Base-by-base conservation (phyloP, 2,888 invertebrate genomes). In the Bibio marci region DNA sequence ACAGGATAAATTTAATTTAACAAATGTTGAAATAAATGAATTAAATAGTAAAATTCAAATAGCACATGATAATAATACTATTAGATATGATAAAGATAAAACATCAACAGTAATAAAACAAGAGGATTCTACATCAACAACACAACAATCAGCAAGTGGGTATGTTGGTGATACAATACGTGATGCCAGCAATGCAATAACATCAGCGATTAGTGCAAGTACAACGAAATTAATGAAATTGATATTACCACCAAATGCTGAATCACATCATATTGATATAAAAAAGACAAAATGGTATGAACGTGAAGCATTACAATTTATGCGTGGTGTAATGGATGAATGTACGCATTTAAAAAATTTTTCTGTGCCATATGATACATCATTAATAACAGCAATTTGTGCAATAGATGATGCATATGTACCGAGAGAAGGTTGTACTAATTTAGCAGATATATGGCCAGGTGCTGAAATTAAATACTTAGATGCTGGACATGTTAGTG, bases 271-370 rank as follows among this genome's bases (percentile, higher is more conserved):
- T 72, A 71, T 70, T 55, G 67, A 71, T 49, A 69, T 69, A 50
- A 64, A 60, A 38, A 70, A 71, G 54, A 72, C 71, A 39, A 78
- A 79, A 48, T 76, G 73, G 71, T 70, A 77, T 47, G 77, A 80
- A 56, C 71, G 73, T 49, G 85, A 88, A 59, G 83, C 87, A 1
- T 50, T 87, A 39, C 82, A 86, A 63, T 94, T 97, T 55, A 95
- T 97, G 95, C 68, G 86, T 36, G 92, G 94, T 0, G 78, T 97
- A 48, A 97, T 98, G 97, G 97, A 98, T 55, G 94, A 97, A 59
- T 97, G 92, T 57, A 98, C 97, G 1, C 94, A 95, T 64, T 66
- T 98, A 30, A 85, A 78, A 47, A 92, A 95, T 62, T 98, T 92
- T 55, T 80, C 88, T 3, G 66, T 77, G 13, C 85, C 85, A 0